Evolutionary conservation across 2,113 vertebrate genomes (phyloP).

Genomic region (Fregata magnificens): DNA sequence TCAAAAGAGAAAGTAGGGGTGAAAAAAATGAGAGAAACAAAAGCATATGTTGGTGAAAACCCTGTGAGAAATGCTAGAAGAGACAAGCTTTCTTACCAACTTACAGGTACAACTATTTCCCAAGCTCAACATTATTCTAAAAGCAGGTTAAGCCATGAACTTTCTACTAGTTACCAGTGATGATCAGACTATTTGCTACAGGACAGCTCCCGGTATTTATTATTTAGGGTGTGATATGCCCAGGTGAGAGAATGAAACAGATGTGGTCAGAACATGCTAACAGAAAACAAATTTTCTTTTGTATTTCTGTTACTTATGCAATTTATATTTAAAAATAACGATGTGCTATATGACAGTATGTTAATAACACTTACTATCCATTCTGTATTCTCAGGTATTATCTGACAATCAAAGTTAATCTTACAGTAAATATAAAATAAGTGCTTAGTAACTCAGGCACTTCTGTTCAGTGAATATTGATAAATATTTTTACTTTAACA

Average conservation of each 20-base stretch:
- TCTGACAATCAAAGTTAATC: background rate
- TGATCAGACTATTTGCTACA: background rate
- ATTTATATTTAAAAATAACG: background rate
- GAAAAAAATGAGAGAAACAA: background rate
- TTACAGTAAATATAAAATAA: background rate
- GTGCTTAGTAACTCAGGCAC: background rate
- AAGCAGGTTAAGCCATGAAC: background rate
- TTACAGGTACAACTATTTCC: background rate
- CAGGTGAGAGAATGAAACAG: background rate
- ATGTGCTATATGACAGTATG: background rate
- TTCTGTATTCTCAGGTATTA: background rate
- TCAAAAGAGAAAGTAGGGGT: background rate
- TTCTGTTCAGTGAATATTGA: background rate
- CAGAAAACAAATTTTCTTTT: background rate
- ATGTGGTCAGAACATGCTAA: background rate
- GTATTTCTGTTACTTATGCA: background rate
- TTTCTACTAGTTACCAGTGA: background rate
- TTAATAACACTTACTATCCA: background rate
- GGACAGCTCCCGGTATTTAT: background rate
- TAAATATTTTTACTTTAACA: background rate
- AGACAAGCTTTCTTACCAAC: background rate
- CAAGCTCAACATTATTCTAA: background rate
- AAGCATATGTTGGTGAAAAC: background rate
- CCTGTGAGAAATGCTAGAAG: background rate
- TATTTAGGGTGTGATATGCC: background rate